Base-by-base conservation (phyloP, 2,888 invertebrate species). In the Oligia strigilis region DNA sequence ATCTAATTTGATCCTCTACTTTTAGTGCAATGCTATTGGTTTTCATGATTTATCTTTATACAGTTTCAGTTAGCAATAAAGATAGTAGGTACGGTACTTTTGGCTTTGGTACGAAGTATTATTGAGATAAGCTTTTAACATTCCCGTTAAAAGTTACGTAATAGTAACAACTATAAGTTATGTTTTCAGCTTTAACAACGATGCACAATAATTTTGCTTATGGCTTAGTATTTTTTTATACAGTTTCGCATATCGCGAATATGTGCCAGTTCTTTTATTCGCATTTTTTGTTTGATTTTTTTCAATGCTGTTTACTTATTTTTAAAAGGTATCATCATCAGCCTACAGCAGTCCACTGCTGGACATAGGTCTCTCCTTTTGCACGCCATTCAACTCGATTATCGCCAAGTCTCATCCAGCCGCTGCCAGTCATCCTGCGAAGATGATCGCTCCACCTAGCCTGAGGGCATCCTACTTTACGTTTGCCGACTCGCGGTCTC, bases 1-100 rank as follows among this genome's bases (percentile, higher is more conserved):
- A 29, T 52, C 1, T n/a, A 55, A 55, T 36, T 70, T 55, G 52
- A 36, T 64, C 19, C 29, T 64, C 62, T 40, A 64, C 17, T 75
- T 77, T 67, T 40, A 71, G 60, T 36, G 67, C 4, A 67, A 46
- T 23, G 52, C n/a, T 9, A 64, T 74, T 79, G 17, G 58, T 29
- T 65, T 79, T 60, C 36, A 70, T 60, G 58, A 62, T 76, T 69
- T 76, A 76, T 80, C 40, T 72, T 65, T 13, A 29, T 58, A 29
- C 5, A 66, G 29, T 66, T 71, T 58, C 23, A 58, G 49, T 52
- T n/a, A 8, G 36, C 9, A 17, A 46, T 65, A 58, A 65, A 77
- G 46, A 69, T 46, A 43, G 43, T 70, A 11, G 17, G 40, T 29
- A 72, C 75, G 17, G 43, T 29, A 72, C 46, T 58, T n/a, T 40